Evolutionary conservation across 2,888 invertebrate genomes (phyloP), one percentile per base, ranked within the genome.

Genomic region (Sesia apiformis): DNA sequence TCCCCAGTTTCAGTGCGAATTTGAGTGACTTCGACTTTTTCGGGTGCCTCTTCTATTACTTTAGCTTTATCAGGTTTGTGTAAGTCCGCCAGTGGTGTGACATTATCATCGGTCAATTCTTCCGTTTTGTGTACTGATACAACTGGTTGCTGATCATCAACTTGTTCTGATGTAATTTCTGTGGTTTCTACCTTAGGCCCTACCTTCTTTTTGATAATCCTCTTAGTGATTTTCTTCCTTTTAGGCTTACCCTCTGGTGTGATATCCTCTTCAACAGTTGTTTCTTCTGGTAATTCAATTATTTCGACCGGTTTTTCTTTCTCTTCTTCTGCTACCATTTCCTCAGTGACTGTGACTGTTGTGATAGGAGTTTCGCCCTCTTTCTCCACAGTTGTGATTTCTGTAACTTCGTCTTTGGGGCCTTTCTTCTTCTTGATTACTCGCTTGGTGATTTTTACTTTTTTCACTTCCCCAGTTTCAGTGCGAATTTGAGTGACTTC

Each of bases 361-460:
- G 70, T 73, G 58, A 70, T 63, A 0, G 82, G 78, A 1, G 62
- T 65, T 53, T 82, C 76, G 39, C 76, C 61, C 59, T 76, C 74
- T 53, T 64, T 77, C 57, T 86, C 67, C 38, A 76, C 64, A 38
- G 65, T 39, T 57, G 61, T 54, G 5, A n/a, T 64, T 66, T 62
- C 56, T 65, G 61, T 74, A 61, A 62, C 73, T 72, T 54, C 69
- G 61, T 55, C 53, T 60, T 53, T 62, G 53, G 57, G 58, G 38
- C 61, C 63, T 53, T 67, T 63, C 58, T 63, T 74, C 49, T 59
- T 62, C 52, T 65, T 76, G 39, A 69, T 74, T 3, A 80, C 75
- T 0, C 86, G 85, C 57, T 81, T 90, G 3, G 83, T 88, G 0
- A 76, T 77, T 3, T 71, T 77, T 51, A 77, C 76, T 56, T 72